Percentiles rank a stretch among this genome's conserved stretches.
These are phyloP conservation scores for Portunus trituberculatus DNA, from an alignment of 1,140 invertebrate genomes.

Conservation along the genomic window DNA sequence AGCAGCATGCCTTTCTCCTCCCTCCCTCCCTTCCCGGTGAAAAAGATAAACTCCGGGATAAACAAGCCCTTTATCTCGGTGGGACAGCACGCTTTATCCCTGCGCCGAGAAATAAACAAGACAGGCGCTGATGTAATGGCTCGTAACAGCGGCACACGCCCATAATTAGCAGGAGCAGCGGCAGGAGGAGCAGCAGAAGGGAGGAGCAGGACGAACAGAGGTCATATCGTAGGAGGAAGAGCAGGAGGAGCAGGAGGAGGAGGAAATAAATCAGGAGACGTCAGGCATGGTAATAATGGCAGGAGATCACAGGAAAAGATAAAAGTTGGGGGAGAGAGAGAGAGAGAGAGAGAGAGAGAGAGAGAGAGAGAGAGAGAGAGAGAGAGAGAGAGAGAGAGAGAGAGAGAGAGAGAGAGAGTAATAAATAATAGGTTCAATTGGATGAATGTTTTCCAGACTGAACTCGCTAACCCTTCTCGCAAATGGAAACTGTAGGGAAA, in stretches of 20 bases:
- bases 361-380: conserved; percentile 44
- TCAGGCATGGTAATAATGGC: no score
- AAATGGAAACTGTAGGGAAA: no score
- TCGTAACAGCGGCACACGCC: neutral
- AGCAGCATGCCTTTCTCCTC: neutral
- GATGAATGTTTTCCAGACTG: no score
- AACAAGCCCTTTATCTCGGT: neutral
- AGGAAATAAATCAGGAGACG: neutral
- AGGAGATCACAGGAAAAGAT: neutral
- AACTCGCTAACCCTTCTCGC: no score
- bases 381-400: conserved; percentile 41
- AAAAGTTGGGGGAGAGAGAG: neutral
- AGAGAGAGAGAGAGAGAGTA: neutral
- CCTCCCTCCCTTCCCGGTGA: neutral
- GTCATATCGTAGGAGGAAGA: neutral
- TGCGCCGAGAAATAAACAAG: neutral
- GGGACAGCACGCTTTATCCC: neutral
- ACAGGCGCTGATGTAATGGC: neutral
- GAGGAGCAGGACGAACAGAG: neutral
- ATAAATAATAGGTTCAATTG: no score
- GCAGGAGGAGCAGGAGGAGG: neutral
- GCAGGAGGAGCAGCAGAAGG: neutral
- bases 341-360: conserved; percentile 32
- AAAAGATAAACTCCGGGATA: neutral
- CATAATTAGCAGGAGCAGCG: neutral